Conservation (phyloP, 2,797 vertebrate species). For the Acanthiza pusilla region DNA sequence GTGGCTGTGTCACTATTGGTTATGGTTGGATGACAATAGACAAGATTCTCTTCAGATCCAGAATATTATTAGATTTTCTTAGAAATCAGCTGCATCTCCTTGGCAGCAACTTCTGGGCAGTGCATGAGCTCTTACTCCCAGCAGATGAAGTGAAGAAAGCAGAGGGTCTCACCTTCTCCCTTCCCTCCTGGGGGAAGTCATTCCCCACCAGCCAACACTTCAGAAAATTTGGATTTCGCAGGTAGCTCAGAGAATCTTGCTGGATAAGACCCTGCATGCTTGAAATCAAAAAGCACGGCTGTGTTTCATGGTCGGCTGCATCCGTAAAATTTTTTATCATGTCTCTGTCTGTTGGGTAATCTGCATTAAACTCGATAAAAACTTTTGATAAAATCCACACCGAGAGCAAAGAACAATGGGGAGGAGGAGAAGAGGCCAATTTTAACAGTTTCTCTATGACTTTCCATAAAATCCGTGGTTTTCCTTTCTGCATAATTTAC, state of each 20-base stretch:
- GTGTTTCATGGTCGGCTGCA: background rate
- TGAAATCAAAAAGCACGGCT: background rate
- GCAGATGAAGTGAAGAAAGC: background rate
- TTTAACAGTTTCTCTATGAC: slow-evolving; percentile 9
- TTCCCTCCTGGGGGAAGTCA: background rate
- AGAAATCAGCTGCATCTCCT: background rate
- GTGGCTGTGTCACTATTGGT: background rate
- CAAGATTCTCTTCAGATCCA: background rate
- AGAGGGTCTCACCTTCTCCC: background rate
- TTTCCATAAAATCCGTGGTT: slow-evolving; percentile 1
- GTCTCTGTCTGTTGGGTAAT: background rate
- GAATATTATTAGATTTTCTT: background rate
- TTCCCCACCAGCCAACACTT: background rate
- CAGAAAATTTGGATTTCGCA: background rate
- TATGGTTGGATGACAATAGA: background rate
- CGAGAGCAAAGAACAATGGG: slow-evolving; percentile 17
- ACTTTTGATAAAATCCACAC: slow-evolving; percentile 19
- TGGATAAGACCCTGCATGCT: background rate
- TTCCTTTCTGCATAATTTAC: slow-evolving; percentile 16
- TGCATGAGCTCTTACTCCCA: background rate
- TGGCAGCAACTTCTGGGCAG: background rate
- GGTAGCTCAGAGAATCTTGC: background rate
- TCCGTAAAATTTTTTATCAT: background rate
- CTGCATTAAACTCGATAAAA: background rate
- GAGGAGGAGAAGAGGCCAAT: background rate